Evolutionary conservation across 1,140 invertebrate genomes (phyloP), one percentile per base, ranked within the genome.

Genomic region (Grapholita molesta): DNA sequence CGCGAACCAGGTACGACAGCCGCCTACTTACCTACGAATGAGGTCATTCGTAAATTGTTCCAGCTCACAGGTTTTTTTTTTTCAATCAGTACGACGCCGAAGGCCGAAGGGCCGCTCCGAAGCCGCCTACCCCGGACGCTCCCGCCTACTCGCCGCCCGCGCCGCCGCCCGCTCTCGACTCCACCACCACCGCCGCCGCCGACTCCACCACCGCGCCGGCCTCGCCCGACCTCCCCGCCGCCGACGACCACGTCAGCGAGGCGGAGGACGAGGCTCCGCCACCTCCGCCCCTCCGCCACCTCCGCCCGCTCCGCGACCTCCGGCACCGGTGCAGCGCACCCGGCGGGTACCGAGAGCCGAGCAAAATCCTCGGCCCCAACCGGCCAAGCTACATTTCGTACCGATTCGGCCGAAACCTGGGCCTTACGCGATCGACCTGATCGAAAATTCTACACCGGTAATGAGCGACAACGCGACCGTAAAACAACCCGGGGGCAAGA

Each of bases 41-140:
- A 7, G 28, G 28, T 4, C 28, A 12, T 38, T 12, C 15, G 15
- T 18, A 7, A 12, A 12, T 42, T 15, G 6, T 3, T n/a, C 9
- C n/a, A 42, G 15, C n/a, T 52, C n/a, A 57, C 15, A 80, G 55
- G 78, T n/a, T n/a, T n/a, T n/a, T 84, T 24, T 86, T 88, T 71
- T 86, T 83, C 3, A 84, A 82, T 18, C 84, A 80, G 48, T 86
- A 85, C 72, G 84, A 85, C 70, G 72, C 78, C 18, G 82, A 85
- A 48, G 42, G 18, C 12, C 42, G 42, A 5, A 15, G 15, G 15
- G 15, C 42, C 12, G 18, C 8, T 6, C 42, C 42, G 4, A 48
- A 48, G 6, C 15, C 48, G n/a, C 7, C 8, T n/a, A 0, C 18
- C 9, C 21, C n/a, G 7, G 8, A 12, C 48, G 18, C 15, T 6